Evolutionary conservation across 2,888 invertebrate genomes (phyloP), one percentile per base, ranked within the genome.

Genomic region (Apodemia hepburni): DNA sequence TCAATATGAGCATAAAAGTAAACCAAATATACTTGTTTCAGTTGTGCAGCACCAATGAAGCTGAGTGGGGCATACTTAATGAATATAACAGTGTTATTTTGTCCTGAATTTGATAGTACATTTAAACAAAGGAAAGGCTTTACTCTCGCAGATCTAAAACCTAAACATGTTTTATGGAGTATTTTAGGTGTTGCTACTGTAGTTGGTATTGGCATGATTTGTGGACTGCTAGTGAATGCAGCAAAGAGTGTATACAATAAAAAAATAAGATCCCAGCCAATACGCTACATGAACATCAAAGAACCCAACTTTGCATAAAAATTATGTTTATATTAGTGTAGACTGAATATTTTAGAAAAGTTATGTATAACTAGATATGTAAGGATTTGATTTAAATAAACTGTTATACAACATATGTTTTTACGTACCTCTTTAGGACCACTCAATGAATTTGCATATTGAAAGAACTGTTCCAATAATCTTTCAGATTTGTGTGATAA

Each of bases 401-500:
- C 12, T 35, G 17, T 51, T 35, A 18, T 1, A 66, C 59, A 57
- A 62, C 59, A 65, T 18, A 38, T 61, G 18, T 64, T 66, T 61
- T 66, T 65, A 79, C 91, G 92, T 84, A 95, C 95, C 94, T 95
- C 92, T 81, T 90, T 85, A 76, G 92, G 93, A 78, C 94, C 94
- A 79, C 89, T 92, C 71, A 93, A 89, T 82, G 94, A 93, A 84
- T 94, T 93, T 66, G 96, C 94, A 87, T 94, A 95, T 74, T 94
- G 93, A 76, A 96, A 87, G 92, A 95, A 96, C 86, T 95, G 94
- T 86, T 95, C 94, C 79, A 97, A 92, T 72, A 95, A 93, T 75
- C 93, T 92, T 84, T 96, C 95, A 59, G 96, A 94, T 84, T 95
- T 95, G 74, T 94, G 94, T 77, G 96, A 95, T 71, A 94, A 92